These are phyloP conservation scores for Ptilorrhoa leucosticta DNA, from an alignment of 2,113 vertebrate species.

Conservation along the genomic window DNA sequence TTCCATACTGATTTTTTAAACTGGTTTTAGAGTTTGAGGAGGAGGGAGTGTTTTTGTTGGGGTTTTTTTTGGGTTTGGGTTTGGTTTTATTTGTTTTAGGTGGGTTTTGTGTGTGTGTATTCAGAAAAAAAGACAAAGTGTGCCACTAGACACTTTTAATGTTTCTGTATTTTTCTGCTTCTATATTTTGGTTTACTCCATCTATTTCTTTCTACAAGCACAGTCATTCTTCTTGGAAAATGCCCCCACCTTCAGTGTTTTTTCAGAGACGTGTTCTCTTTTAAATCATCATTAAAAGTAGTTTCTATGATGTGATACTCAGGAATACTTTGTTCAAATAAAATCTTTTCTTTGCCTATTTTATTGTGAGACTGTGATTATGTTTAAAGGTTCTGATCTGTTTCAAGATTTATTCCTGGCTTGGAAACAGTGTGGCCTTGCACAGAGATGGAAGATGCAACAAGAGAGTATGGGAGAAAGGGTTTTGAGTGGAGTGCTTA, in stretches of 20 bases:
- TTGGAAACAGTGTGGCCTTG: not conserved
- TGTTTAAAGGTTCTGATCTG: not conserved
- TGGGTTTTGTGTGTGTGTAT: not conserved
- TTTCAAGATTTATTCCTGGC: not conserved
- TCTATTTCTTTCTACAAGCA: not conserved
- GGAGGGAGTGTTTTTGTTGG: rapidly evolving
- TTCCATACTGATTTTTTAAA: not conserved
- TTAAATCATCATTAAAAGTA: not conserved
- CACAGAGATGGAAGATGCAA: not conserved
- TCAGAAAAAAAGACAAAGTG: not conserved
- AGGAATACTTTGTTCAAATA: not conserved
- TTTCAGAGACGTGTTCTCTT: not conserved
- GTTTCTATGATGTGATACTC: not conserved
- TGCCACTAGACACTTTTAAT: not conserved
- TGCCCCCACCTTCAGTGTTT: not conserved
- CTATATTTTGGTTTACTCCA: not conserved
- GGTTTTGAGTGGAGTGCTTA: not conserved
- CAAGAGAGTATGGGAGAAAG: not conserved
- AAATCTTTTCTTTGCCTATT: not conserved
- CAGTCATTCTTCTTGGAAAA: not conserved
- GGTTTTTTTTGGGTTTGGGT: rapidly evolving
- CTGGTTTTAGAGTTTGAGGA: not conserved
- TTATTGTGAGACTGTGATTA: not conserved
- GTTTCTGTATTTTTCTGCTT: not conserved
- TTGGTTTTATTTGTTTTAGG: not conserved